Conservation (phyloP, 2,888 invertebrate genomes). For the Bedellia somnulentella region DNA sequence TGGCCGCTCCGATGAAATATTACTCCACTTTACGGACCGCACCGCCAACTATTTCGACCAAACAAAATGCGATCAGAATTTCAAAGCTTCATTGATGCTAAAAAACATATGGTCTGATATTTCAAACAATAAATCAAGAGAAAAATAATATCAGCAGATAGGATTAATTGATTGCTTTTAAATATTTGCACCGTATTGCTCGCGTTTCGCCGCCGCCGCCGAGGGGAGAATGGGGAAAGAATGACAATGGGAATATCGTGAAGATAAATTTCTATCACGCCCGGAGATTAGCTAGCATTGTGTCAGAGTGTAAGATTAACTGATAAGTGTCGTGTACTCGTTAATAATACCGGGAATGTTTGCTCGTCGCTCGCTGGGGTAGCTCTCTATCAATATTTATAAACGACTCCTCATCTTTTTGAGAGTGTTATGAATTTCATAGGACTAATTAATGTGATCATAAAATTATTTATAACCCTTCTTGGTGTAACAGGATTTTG, state of each 20-base stretch:
- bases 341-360: constrained; percentile 52
- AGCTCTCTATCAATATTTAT: constrained; percentile 26
- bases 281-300: constrained; percentile 50
- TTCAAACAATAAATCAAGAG: constrained; percentile 5
- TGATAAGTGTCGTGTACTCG: constrained; percentile 49
- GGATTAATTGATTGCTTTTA: constrained; percentile 19
- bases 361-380: constrained; percentile 20
- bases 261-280: constrained; percentile 56
- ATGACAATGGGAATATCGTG: constrained; percentile 36
- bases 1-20: constrained; percentile 59
- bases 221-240: constrained; percentile 23
- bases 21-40: constrained; percentile 40
- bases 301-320: constrained; percentile 52
- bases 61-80: not conserved
- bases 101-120: not conserved
- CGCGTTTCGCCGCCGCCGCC: constrained; percentile 10
- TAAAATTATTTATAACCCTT: too few relatives aligned
- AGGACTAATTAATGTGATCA: too few relatives aligned
- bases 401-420: too few relatives aligned
- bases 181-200: constrained; percentile 21
- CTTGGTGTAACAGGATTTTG: too few relatives aligned
- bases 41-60: not conserved
- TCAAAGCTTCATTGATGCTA: too few relatives aligned
- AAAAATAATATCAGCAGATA: constrained; percentile 12
- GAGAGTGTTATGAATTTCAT: too few relatives aligned